Percentiles rank a stretch among this genome's conserved stretches.
Conservation (phyloP, 2,113 vertebrate species). For the Mohoua ochrocephala region DNA sequence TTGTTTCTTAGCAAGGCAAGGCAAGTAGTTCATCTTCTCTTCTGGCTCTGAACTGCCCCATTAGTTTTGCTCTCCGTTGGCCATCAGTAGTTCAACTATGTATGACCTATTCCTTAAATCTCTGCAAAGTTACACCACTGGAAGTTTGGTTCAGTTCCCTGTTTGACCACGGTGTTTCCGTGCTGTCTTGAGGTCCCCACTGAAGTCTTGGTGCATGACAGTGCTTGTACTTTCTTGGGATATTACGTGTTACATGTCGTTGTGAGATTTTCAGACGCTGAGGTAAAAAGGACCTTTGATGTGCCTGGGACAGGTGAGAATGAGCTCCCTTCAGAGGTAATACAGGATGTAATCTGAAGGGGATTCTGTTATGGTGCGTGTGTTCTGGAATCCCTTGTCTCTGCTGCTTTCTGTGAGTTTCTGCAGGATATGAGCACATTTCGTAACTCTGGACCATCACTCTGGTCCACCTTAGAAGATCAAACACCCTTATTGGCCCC, state of each 20-base stretch:
- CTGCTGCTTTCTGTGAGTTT: background rate
- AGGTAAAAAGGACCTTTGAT: background rate
- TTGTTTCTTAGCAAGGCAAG: background rate
- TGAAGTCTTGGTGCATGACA: background rate
- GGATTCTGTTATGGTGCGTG: background rate
- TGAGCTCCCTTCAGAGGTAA: background rate
- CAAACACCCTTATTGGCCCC: background rate
- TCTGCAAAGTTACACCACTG: background rate
- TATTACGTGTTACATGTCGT: background rate
- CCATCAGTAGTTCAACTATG: background rate
- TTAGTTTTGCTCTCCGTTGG: background rate
- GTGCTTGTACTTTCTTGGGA: background rate
- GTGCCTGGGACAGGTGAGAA: background rate
- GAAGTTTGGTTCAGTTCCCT: background rate
- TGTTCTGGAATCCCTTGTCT: background rate
- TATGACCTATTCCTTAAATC: background rate
- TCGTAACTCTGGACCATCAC: background rate
- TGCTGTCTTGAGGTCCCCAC: background rate
- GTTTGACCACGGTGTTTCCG: background rate
- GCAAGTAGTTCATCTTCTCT: background rate
- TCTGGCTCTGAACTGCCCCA: background rate
- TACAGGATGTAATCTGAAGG: background rate
- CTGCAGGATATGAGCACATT: background rate
- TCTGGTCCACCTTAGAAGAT: background rate
- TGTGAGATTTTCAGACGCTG: background rate